Evolutionary conservation across 2,113 vertebrate species (phyloP), one percentile per base, ranked within the genome.

Genomic region (Puma concolor): DNA sequence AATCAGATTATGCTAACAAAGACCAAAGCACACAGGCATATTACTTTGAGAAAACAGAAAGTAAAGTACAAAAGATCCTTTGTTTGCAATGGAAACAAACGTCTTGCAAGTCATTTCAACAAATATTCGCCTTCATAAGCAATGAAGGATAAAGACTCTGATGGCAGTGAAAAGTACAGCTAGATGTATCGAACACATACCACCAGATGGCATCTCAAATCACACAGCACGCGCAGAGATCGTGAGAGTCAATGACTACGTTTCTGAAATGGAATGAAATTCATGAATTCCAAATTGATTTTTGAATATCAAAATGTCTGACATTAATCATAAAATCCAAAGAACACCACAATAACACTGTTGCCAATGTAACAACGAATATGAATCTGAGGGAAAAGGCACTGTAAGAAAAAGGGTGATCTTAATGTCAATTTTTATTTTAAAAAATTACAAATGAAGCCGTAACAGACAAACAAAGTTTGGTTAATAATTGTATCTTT

Each of bases 201-300:
- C 97, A 98, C 91, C 97, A 98, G 96, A 91, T 97, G 97, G 95
- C 98, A 98, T 97, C 98, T 98, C 79, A 97, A 94, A 93, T 67
- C 89, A 97, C 23, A 36, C 0, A 83, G 57, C 76, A 66, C 15
- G n/a, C 38, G 80, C 81, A 44, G 60, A 95, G 82, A 63, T 36
- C 12, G 13, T 33, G 38, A 52, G 8, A 44, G 79, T 88, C 66
- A 77, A 41, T 33, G 77, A 50, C 41, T 88, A 48, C 41, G 7
- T 27, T 52, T 85, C 57, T 67, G 25, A 91, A 81, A 85, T 82
- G 92, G 72, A 79, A 92, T 74, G 76, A 77, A 80, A 64, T 72
- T 84, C 19, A 36, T 44, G 41, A 88, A 84, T 89, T 95, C 33
- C 74, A 86, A 38, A 77, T 79, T 41, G n/a, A 74, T 50, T 94